A percentile compares a stretch with the other conserved stretches of the same genome.
These are phyloP conservation scores for Brachypterus glaber DNA, from an alignment of 2,888 invertebrate species.

Conservation along the genomic window DNA sequence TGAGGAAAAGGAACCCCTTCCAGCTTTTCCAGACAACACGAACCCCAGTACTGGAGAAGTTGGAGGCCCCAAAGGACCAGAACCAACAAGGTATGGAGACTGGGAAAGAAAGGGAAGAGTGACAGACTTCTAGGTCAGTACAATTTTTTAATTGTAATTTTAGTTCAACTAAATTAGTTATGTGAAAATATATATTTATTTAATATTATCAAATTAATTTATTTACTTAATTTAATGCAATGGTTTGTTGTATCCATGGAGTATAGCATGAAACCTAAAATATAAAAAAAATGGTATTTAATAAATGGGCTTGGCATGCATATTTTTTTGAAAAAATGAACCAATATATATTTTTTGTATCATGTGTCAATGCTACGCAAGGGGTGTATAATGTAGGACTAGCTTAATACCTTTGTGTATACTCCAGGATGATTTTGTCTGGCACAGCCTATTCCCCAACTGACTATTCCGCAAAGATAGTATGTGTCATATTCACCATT, in stretches of 20 bases:
- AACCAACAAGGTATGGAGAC: conserved; percentile 98
- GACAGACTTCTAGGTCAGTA: conserved; percentile 68
- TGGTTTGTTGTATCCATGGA: too few relatives aligned
- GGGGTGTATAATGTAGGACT: too few relatives aligned
- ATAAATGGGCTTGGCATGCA: too few relatives aligned
- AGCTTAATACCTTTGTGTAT: conserved; percentile 28
- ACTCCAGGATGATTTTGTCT: conserved; percentile 32
- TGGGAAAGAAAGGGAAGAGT: conserved; percentile 99
- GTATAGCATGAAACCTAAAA: conserved; percentile 29
- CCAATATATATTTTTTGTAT: too few relatives aligned
- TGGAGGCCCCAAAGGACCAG: conserved; percentile 92
- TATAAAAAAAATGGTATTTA: too few relatives aligned
- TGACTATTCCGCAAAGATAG: conserved; percentile 37
- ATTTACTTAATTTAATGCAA: too few relatives aligned
- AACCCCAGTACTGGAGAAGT: conserved; percentile 93
- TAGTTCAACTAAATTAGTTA: too few relatives aligned
- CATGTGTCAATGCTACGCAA: too few relatives aligned
- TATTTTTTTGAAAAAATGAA: too few relatives aligned
- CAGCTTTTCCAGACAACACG: conserved; percentile 73
- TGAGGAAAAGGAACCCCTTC: conserved; percentile 73
- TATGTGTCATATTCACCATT: conserved; percentile 29
- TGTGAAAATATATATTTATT: too few relatives aligned
- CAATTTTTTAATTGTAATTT: too few relatives aligned
- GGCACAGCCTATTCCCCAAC: conserved; percentile 39
- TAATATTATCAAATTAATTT: too few relatives aligned